Conservation (phyloP, 2,888 invertebrate species). For the Polydrusus pterygomalis region DNA sequence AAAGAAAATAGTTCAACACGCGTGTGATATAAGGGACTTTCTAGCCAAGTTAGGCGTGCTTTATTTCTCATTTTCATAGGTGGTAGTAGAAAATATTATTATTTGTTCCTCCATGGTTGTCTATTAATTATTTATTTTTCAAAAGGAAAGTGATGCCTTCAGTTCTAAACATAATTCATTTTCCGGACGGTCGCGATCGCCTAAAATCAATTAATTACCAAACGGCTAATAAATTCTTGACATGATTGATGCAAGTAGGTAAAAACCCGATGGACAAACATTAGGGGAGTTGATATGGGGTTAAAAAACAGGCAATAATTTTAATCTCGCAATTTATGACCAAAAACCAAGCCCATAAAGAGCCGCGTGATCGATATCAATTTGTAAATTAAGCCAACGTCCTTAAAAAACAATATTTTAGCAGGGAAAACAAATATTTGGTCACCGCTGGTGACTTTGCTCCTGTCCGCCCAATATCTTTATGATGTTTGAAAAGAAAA, state of each 20-base stretch:
- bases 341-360: slow-evolving; percentile 61
- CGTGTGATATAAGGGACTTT: too few species aligned
- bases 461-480: slow-evolving; percentile 56
- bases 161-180: slow-evolving; percentile 24
- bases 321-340: slow-evolving; percentile 59
- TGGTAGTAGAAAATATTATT: too few species aligned
- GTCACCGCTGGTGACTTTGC: slow-evolving; percentile 61
- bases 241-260: slow-evolving; percentile 57
- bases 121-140: background rate
- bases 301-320: slow-evolving; percentile 62
- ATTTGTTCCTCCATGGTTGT: background rate
- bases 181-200: slow-evolving; percentile 1
- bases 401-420: slow-evolving; percentile 68
- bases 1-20: too few species aligned
- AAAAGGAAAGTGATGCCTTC: slow-evolving; percentile 13
- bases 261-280: slow-evolving; percentile 49
- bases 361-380: slow-evolving; percentile 66
- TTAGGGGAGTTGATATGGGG: slow-evolving; percentile 60
- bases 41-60: too few species aligned
- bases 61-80: too few species aligned
- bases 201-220: slow-evolving; percentile 16
- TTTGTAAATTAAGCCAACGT: slow-evolving; percentile 68
- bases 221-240: slow-evolving; percentile 38
- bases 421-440: slow-evolving; percentile 67
- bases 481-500: slow-evolving; percentile 19